These are phyloP conservation scores for Acanthosoma haemorrhoidale DNA, from an alignment of 2,888 invertebrate genomes.

Conservation along the genomic window DNA sequence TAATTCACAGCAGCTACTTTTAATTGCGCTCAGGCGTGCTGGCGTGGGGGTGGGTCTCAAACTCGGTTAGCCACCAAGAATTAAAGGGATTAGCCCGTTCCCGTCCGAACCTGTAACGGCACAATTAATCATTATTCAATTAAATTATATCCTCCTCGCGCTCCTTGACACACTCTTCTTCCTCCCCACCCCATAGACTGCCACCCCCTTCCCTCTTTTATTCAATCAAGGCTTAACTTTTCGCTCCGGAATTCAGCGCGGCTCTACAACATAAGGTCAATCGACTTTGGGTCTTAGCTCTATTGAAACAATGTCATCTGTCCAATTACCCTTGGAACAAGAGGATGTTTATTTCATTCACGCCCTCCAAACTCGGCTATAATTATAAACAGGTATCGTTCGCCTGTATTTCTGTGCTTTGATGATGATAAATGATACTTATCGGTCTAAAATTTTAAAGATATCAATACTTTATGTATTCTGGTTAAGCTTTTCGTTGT, in stretches of 20 bases:
- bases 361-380: too few species aligned
- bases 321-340: too few species aligned
- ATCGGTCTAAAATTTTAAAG: too few species aligned
- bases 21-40: background rate
- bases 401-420: too few species aligned
- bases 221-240: background rate
- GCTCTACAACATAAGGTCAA: too few species aligned
- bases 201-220: background rate
- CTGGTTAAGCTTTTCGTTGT: too few species aligned
- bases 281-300: too few species aligned
- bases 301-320: too few species aligned
- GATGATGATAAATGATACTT: too few species aligned
- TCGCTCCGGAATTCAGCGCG: background rate
- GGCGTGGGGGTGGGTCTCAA: background rate
- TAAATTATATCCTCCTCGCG: background rate
- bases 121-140: slow-evolving; percentile 6
- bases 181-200: background rate
- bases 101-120: background rate
- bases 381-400: too few species aligned
- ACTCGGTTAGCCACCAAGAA: slow-evolving; percentile 4
- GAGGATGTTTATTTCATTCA: too few species aligned
- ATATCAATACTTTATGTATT: too few species aligned
- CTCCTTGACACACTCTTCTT: background rate
- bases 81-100: background rate
- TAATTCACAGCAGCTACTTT: background rate